Conservation (phyloP, 1,140 invertebrate species). For the Micrasema minimum region DNA sequence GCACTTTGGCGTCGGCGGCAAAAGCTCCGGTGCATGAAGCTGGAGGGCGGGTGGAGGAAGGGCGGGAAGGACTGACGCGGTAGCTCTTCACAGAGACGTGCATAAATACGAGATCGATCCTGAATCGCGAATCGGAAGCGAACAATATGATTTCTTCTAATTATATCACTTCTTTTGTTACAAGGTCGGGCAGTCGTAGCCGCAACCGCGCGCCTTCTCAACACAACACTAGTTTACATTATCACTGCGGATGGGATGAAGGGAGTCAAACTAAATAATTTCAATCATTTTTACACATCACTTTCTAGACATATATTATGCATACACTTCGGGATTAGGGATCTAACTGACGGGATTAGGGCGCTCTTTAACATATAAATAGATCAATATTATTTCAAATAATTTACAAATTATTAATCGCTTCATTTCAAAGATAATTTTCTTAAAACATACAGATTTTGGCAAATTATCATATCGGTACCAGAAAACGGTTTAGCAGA, state of each 20-base stretch:
- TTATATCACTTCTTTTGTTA: conserved; percentile 19
- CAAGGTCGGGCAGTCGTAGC: background rate
- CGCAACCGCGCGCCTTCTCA: background rate
- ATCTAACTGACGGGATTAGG: too few relatives aligned
- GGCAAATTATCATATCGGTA: background rate
- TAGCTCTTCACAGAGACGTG: background rate
- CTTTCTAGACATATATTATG: too few relatives aligned
- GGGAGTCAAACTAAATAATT: too few relatives aligned
- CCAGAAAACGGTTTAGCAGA: background rate
- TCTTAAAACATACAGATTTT: background rate
- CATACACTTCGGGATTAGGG: too few relatives aligned
- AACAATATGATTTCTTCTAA: conserved; percentile 11
- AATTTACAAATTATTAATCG: too few relatives aligned
- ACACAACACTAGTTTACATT: background rate
- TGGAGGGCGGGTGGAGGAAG: background rate
- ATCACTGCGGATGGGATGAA: too few relatives aligned
- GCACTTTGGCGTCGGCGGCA: conserved; percentile 39
- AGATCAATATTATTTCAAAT: too few relatives aligned
- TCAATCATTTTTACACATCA: too few relatives aligned
- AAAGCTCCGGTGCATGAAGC: conserved; percentile 31
- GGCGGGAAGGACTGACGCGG: background rate
- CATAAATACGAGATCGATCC: conserved; percentile 12
- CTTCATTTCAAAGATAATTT: background rate
- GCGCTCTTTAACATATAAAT: too few relatives aligned
- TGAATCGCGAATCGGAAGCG: background rate